These are phyloP conservation scores for Calephelis perditalis DNA, from an alignment of 2,888 invertebrate species.

Conservation along the genomic window DNA sequence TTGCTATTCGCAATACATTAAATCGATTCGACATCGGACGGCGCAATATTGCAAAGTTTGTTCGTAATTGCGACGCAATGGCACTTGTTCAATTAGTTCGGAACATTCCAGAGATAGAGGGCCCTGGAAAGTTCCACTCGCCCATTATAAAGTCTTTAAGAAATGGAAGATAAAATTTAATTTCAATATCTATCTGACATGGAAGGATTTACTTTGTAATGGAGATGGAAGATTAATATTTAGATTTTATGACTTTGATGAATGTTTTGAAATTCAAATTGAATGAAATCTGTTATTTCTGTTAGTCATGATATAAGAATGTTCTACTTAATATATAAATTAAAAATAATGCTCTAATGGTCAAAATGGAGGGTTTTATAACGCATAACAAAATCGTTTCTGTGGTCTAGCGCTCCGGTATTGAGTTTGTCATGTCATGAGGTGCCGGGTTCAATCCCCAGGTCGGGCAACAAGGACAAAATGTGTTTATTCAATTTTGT, in stretches of 20 bases:
- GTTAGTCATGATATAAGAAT: too few species aligned
- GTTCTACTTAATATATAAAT: too few species aligned
- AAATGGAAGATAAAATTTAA: constrained; percentile 48
- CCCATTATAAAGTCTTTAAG: constrained; percentile 53
- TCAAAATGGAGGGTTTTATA: too few species aligned
- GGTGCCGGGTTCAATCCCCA: too few species aligned
- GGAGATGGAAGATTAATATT: constrained; percentile 21
- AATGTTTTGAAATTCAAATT: constrained; percentile 1
- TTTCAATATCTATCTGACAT: constrained; percentile 42
- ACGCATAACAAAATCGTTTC: too few species aligned
- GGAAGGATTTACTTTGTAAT: constrained; percentile 21
- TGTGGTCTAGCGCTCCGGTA: too few species aligned
- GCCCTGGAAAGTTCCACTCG: constrained; percentile 22
- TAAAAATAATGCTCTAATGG: too few species aligned
- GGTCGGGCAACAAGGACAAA: too few species aligned
- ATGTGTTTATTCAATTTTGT: too few species aligned
- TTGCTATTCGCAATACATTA: constrained; percentile 9
- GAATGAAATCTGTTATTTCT: background rate
- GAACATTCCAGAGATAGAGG: constrained; percentile 21
- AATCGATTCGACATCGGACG: constrained; percentile 6
- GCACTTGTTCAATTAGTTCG: constrained; percentile 48
- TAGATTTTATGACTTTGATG: background rate
- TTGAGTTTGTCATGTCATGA: too few species aligned
- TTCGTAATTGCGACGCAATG: constrained; percentile 31
- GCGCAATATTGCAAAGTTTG: constrained; percentile 20